Base-by-base conservation (phyloP, 2,888 invertebrate species). In the Hypomecis atomaria region DNA sequence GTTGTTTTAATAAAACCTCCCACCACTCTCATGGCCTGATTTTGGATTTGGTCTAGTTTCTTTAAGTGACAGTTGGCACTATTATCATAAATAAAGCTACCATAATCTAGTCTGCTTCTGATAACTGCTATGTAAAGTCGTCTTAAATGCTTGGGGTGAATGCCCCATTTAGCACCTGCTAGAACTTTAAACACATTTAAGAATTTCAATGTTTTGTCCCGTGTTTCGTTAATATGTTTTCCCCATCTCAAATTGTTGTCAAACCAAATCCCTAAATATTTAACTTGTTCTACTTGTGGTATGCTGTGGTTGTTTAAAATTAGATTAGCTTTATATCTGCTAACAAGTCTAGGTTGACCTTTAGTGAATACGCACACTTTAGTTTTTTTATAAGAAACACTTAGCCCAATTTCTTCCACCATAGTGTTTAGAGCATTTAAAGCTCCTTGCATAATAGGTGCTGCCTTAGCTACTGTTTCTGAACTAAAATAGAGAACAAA, bases 151-250 rank as follows among this genome's bases (percentile, higher is more conserved):
- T 13, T 54, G 34, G 54, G 43, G 7, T 49, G 49, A 5, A 49
- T n/a, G 5, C 49, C 54, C 54, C 54, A 54, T 40, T 43, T 43
- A n/a, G 43, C 7, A 0, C 54, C 54, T 3, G 43, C 43, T 23
- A 54, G 7, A 4, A 43, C 43, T 43, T 54, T 54, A 43, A 54
- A 10, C 6, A 54, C 7, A 54, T 54, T 54, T 43, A 54, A n/a
- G 33, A 43, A 54, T 54, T 34, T 34, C 13, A 34, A 34, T 43
- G 54, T 43, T 54, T 54, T 54, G 6, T 42, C n/a, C 0, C n/a
- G 8, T 23, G 34, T 43, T 54, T 54, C 54, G 9, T 54, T 34
- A 10, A 54, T 40, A 43, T 54, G 54, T 34, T 6, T n/a, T 4
- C 10, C 34, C 54, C 54, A 54, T n/a, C 10, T 5, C 43, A 54